Evolutionary conservation across 2,888 invertebrate species (phyloP), one percentile per base, ranked within the genome.

Genomic region (Orthonychiurus folsomi): DNA sequence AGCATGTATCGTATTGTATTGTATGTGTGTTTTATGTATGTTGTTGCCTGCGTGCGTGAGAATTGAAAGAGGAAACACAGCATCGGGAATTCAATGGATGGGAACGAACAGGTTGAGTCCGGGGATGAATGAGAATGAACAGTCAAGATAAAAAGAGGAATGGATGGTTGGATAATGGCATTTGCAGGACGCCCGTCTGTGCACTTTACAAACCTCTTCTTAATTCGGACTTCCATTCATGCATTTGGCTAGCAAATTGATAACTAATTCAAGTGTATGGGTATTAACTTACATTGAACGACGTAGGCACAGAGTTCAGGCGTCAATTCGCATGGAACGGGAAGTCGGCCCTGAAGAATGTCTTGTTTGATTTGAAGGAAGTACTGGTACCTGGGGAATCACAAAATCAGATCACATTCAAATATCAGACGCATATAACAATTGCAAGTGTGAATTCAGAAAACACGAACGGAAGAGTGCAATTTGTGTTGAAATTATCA

Each of bases 291-390:
- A 93, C 94, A 95, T 82, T 96, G 95, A 60, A 96, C 85, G 67
- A 93, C 89, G 77, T 86, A 93, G 18, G 93, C 91, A 61, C 93
- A 93, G 64, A 95, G 82, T 77, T 95, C 93, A 3, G 92, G 88
- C 26, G 93, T 89, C 73, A 93, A 82, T 75, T 95, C 94, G 78
- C 90, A 91, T 68, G 88, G 84, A 64, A 94, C 88, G 5, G 94
- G 92, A 73, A 96, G 81, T 71, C 95, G 85, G 66, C 93, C 94
- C 77, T 95, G 93, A 60, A 94, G 83, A 73, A 96, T 89, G 78
- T 96, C 95, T 81, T 93, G 91, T 80, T 95, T 94, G 75, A 95
- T 85, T 84, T 96, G 95, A 74, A 96, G 84, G 79, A 94, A 96
- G 79, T 95, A 87, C 81, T 95, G 94, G 81, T 96, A 96, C 82